Conservation (phyloP, 2,113 vertebrate species). For the Datnioides undecimradiatus region DNA sequence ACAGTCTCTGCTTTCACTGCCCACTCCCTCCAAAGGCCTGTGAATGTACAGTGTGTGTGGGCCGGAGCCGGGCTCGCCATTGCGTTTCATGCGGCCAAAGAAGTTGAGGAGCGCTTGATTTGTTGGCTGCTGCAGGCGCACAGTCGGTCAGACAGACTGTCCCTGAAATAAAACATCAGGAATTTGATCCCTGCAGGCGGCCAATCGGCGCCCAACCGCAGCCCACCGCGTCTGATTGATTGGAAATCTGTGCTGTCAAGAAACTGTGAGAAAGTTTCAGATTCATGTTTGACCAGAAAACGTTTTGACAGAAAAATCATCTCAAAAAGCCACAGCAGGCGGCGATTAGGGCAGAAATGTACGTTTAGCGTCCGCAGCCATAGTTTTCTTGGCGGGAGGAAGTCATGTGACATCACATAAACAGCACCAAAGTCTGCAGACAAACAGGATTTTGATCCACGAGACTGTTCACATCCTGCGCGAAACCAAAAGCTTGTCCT, state of each 20-base stretch:
- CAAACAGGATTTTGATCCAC: too few relatives aligned
- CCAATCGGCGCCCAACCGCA: constrained; percentile 10
- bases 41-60: constrained; percentile 53
- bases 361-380: too few relatives aligned
- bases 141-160: constrained; percentile 34
- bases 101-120: constrained; percentile 36
- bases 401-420: too few relatives aligned
- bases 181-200: constrained; percentile 15
- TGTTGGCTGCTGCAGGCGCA: constrained; percentile 19
- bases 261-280: constrained; percentile 26
- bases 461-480: too few relatives aligned
- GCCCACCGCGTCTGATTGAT: background rate
- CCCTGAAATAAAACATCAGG: constrained; percentile 21
- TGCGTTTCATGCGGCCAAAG: constrained; percentile 33
- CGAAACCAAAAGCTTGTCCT: too few relatives aligned
- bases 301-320: too few relatives aligned
- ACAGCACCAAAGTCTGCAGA: too few relatives aligned
- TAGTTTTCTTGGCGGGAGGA: too few relatives aligned
- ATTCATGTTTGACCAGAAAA: background rate
- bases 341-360: too few relatives aligned
- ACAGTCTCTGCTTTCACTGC: constrained; percentile 38
- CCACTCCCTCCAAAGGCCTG: constrained; percentile 22
- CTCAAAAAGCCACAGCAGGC: too few relatives aligned
- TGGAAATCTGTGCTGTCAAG: background rate
- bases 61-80: constrained; percentile 15